phyloP scores from a whole-genome alignment of 2,113 vertebrate species.

The Plotosus lineatus region DNA sequence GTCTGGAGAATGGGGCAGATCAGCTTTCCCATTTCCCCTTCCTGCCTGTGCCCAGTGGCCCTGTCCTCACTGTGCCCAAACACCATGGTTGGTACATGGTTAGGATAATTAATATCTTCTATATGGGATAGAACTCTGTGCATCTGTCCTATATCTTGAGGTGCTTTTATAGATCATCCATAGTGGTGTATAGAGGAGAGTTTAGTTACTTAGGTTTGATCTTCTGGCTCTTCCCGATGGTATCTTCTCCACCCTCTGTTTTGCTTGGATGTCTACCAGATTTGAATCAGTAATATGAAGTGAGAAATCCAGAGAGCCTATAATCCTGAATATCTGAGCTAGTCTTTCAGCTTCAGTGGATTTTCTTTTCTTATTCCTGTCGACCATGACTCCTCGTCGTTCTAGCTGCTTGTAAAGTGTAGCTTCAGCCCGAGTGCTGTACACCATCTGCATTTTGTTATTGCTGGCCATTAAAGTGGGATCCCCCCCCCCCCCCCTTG shows the following conservation, averaged over 20 bases:
- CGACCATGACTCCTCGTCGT: background rate
- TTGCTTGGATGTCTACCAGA: background rate
- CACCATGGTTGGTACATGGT: constrained; percentile 86
- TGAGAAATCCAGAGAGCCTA: background rate
- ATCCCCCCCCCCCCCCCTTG: background rate
- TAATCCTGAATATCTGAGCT: constrained; percentile 35
- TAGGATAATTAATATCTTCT: background rate
- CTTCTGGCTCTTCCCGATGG: background rate
- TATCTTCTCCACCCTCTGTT: background rate
- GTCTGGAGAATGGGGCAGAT: constrained; percentile 84
- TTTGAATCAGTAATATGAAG: background rate
- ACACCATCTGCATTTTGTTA: background rate
- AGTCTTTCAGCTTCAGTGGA: constrained; percentile 4
- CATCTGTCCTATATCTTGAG: background rate
- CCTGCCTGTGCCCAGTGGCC: constrained; percentile 79
- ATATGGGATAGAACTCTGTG: background rate
- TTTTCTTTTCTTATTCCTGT: constrained; percentile 14
- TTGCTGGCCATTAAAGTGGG: background rate
- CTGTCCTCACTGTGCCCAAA: constrained; percentile 79
- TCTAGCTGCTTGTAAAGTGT: background rate
- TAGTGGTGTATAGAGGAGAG: background rate
- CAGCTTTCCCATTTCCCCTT: constrained; percentile 85
- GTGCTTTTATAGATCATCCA: background rate
- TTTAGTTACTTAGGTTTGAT: constrained; percentile 14
- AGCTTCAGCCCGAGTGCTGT: background rate